Percentiles rank a stretch among this genome's conserved stretches.
These are phyloP conservation scores for Taurulus bubalis DNA, from an alignment of 2,113 vertebrate genomes.

Conservation along the genomic window DNA sequence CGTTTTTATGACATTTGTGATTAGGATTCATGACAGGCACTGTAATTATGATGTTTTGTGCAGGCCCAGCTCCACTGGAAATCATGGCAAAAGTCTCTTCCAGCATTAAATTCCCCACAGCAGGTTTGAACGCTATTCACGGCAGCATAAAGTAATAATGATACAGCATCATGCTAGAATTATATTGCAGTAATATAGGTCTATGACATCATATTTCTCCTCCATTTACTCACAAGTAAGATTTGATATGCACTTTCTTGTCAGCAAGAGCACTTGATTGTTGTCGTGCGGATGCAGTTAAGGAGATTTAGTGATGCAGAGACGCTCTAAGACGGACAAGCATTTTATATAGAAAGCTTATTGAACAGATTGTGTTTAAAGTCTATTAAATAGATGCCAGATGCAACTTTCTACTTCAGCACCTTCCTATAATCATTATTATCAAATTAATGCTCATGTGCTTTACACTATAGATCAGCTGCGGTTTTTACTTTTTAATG, in stretches of 20 bases:
- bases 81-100: constrained; percentile 64
- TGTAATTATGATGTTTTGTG: constrained; percentile 80
- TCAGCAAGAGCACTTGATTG: constrained; percentile 58
- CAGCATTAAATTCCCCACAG: constrained; percentile 65
- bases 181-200: constrained; percentile 58
- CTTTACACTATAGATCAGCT: constrained; percentile 48
- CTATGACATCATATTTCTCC: constrained; percentile 66
- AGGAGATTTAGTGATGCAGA: constrained; percentile 57
- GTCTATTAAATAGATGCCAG: constrained; percentile 49
- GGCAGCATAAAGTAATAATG: constrained; percentile 60
- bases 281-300: constrained; percentile 54
- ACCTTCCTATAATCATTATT: constrained; percentile 42
- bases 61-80: constrained; percentile 57
- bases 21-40: constrained; percentile 75
- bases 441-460: constrained; percentile 41
- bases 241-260: constrained; percentile 76
- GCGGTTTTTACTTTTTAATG: constrained; percentile 48
- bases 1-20: constrained; percentile 78
- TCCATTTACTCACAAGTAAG: constrained; percentile 63
- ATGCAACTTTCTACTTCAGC: constrained; percentile 58
- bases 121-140: constrained; percentile 66
- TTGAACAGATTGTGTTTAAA: constrained; percentile 61
- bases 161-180: constrained; percentile 55
- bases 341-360: constrained; percentile 42
- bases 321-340: constrained; percentile 22